A percentile compares a stretch with the other conserved stretches of the same genome.
These are phyloP conservation scores for Oreochromis mossambicus DNA, from an alignment of 2,797 vertebrate species.

Conservation along the genomic window DNA sequence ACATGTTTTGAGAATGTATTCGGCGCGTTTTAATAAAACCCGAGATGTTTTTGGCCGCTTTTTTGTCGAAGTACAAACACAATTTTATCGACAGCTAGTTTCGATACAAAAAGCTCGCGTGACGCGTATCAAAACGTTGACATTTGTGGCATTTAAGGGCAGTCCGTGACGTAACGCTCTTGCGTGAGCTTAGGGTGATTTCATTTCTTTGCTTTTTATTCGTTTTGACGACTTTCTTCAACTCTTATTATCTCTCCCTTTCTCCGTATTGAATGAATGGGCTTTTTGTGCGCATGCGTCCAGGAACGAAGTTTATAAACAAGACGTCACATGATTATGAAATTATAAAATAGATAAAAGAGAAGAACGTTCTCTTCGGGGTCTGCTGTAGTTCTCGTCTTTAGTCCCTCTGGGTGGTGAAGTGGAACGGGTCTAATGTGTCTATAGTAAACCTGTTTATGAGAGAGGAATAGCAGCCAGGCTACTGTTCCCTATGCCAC, in stretches of 20 bases:
- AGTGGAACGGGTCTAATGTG: background rate
- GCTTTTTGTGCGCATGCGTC: constrained; percentile 85
- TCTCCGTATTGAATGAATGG: constrained; percentile 91
- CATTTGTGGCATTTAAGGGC: rapidly evolving
- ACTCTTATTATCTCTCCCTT: constrained; percentile 15
- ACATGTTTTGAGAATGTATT: rapidly evolving
- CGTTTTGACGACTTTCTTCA: background rate
- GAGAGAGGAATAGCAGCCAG: background rate
- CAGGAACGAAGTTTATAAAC: constrained; percentile 84
- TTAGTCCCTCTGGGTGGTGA: background rate
- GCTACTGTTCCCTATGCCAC: background rate
- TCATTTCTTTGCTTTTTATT: background rate
- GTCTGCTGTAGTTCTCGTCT: background rate
- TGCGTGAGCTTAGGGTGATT: rapidly evolving
- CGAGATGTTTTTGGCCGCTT: background rate
- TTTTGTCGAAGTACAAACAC: constrained; percentile 25
- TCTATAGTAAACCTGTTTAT: background rate
- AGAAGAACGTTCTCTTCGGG: background rate
- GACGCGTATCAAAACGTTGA: background rate
- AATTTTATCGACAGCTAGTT: constrained; percentile 21
- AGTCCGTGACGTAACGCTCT: rapidly evolving
- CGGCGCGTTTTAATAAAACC: rapidly evolving
- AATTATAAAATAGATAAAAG: constrained; percentile 31
- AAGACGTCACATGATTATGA: constrained; percentile 84
- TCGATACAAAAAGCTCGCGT: background rate